phyloP scores from a whole-genome alignment of 2,797 vertebrate species.

The Acanthiza pusilla region DNA sequence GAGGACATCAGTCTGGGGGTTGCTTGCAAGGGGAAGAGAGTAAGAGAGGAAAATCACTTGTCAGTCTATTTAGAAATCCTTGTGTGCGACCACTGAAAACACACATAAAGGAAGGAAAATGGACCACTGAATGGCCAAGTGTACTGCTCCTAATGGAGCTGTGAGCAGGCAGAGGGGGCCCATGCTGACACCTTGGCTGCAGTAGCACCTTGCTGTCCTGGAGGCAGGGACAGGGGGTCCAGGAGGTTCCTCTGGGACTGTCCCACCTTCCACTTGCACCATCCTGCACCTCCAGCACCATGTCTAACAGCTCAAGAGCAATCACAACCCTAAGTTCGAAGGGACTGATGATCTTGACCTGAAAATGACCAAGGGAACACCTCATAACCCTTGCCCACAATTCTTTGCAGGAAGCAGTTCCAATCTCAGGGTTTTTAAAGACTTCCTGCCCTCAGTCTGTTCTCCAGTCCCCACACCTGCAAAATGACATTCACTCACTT shows the following conservation, averaged over 20 bases:
- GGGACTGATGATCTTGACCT: not conserved
- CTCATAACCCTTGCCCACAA: not conserved
- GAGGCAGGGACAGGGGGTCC: not conserved
- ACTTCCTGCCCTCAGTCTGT: not conserved
- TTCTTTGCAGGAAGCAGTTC: not conserved
- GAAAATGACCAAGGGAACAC: not conserved
- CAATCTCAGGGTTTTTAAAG: not conserved
- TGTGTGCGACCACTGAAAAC: not conserved
- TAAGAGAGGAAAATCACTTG: not conserved
- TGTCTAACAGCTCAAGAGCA: not conserved
- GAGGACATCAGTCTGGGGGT: not conserved
- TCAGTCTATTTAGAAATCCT: not conserved
- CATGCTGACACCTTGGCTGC: fast-evolving
- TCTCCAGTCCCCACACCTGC: not conserved
- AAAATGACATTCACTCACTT: not conserved
- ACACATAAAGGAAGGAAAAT: not conserved
- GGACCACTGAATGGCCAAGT: fast-evolving
- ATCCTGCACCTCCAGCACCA: not conserved
- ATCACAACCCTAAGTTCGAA: fast-evolving
- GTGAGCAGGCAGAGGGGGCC: not conserved
- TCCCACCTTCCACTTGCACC: not conserved
- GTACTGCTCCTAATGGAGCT: not conserved
- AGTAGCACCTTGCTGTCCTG: not conserved
- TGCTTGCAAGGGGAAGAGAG: not conserved
- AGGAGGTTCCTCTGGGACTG: not conserved